Percentiles rank a stretch among this genome's conserved stretches.
Conservation (phyloP, 2,113 vertebrate species). For the Phalacrocorax carbo region DNA sequence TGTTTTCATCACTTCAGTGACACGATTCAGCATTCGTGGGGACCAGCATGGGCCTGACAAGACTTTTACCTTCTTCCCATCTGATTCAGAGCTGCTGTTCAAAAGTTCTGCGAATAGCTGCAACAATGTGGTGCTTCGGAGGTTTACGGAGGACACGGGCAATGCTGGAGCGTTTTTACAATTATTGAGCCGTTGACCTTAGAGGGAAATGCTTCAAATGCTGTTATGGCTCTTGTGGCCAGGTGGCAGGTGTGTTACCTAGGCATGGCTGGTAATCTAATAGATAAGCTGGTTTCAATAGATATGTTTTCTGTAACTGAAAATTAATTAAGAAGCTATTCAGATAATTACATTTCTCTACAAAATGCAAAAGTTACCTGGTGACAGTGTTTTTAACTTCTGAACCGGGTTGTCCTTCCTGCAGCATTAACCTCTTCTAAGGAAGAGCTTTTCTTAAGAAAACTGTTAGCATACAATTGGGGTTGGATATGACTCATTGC, state of each 20-base stretch:
- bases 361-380: neutral
- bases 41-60: neutral
- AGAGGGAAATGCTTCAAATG: neutral
- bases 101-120: neutral
- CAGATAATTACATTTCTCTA: neutral
- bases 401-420: neutral
- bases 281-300: neutral
- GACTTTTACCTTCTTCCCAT: neutral
- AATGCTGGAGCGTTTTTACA: neutral
- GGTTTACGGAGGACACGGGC: neutral
- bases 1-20: neutral
- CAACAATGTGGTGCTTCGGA: neutral
- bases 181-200: neutral
- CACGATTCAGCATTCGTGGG: neutral
- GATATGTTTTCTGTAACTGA: neutral
- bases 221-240: neutral
- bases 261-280: neutral
- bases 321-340: neutral
- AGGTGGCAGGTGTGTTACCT: neutral
- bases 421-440: neutral
- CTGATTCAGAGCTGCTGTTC: neutral
- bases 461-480: neutral
- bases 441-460: neutral
- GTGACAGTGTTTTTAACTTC: neutral
- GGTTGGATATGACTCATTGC: neutral